Evolutionary conservation across 2,888 invertebrate genomes (phyloP).

Genomic region (Candidula unifasciata): DNA sequence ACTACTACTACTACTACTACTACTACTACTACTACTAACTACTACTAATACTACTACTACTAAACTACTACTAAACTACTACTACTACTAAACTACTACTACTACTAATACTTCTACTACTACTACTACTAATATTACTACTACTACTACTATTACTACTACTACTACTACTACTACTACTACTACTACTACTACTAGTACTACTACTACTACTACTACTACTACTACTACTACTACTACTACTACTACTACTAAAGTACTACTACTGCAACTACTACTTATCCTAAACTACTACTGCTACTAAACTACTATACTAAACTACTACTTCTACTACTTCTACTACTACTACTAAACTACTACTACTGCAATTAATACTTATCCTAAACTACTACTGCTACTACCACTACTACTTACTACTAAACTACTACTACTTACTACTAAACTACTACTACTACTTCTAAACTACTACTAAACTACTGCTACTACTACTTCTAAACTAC

Average conservation of each 20-base stretch:
- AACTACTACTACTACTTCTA: neutral
- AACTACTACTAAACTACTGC: neutral
- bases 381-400: neutral
- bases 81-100: too few species aligned
- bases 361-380: neutral
- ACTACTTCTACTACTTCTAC: neutral
- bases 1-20: too few species aligned
- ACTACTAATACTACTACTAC: too few species aligned
- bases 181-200: neutral
- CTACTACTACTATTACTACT: neutral
- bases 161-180: neutral
- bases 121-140: neutral
- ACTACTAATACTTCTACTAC: too few species aligned
- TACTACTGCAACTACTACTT: neutral
- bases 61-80: too few species aligned
- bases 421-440: too few species aligned
- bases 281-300: neutral
- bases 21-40: too few species aligned
- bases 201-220: neutral
- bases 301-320: neutral
- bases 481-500: neutral
- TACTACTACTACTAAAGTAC: constrained; percentile 17
- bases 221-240: neutral
- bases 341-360: neutral
- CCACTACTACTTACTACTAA: too few species aligned